phyloP scores from a whole-genome alignment of 2,113 vertebrate genomes.

The Fregetta grallaria region DNA sequence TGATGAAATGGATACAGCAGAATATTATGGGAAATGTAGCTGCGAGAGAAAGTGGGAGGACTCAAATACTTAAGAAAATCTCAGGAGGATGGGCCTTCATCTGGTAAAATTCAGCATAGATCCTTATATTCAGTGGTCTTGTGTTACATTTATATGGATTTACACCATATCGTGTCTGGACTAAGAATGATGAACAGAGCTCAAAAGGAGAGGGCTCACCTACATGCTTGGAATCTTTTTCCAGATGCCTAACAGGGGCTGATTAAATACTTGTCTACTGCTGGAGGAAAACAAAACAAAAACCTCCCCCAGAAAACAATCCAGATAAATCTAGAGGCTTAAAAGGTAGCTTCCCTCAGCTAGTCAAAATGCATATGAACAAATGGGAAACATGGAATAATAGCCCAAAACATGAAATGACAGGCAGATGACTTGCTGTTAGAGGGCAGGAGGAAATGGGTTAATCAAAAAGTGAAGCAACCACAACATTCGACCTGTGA shows the following conservation, averaged over 20 bases:
- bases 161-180: not conserved
- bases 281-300: not conserved
- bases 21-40: not conserved
- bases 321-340: not conserved
- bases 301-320: not conserved
- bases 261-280: not conserved
- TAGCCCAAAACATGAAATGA: not conserved
- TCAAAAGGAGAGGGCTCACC: not conserved
- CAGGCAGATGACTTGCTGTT: not conserved
- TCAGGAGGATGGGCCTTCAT: not conserved
- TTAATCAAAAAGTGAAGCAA: not conserved
- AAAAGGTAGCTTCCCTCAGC: not conserved
- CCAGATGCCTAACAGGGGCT: not conserved
- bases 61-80: not conserved
- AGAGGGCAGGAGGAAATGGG: not conserved
- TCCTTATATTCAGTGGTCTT: not conserved
- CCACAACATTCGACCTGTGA: conserved; percentile 2
- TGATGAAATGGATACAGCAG: not conserved
- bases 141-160: not conserved
- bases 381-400: not conserved
- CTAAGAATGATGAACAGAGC: not conserved
- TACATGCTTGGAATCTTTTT: not conserved
- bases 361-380: not conserved
- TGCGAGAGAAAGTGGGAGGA: not conserved
- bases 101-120: not conserved